Base-by-base conservation (phyloP, 2,113 vertebrate genomes). In the Melanerpes formicivorus region DNA sequence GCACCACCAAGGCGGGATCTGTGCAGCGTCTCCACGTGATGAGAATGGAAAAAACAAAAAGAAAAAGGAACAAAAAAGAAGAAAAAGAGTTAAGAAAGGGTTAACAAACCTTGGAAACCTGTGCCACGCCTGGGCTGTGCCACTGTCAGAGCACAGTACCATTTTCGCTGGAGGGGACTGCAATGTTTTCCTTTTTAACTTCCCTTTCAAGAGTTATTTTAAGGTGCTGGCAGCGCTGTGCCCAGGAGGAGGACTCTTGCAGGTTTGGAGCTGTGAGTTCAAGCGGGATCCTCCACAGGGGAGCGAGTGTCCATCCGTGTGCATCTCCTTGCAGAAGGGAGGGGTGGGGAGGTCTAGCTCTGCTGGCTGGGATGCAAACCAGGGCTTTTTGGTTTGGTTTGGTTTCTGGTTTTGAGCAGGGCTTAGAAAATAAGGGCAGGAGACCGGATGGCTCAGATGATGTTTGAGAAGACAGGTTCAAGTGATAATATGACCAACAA, bases 151-250 rank as follows among this genome's bases (percentile, higher is more conserved):
- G 85, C 94, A 93, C 91, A 94, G 93, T 63, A 96, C 89, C 79
- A 34, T 95, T 96, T 90, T 96, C 65, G 59, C 80, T 95, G 95
- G 79, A 96, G 91, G 91, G 94, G 87, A 89, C 69, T 92, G 89
- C 88, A 95, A 96, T 81, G 73, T 74, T 95, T 96, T 95, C 94
- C 91, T 95, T 95, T 96, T 78, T 90, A 96, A 93, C 80, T 90
- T 91, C 81, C 86, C 95, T 95, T 94, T 95, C 73, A 88, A 93
- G 92, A 90, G 92, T 90, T 95, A 96, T 75, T 94, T 95, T 88
- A 93, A 91, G 78, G 84, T 92, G 83, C 69, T 90, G 94, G 91
- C 82, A 96, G 95, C 32, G n/a, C 77, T 82, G 94, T 4, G 50
- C 73, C 91, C 90, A 30, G 82, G 77, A 93, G 82, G 88, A 96